Conservation (phyloP, 2,797 vertebrate genomes). For the Chaenodraco wilsoni region DNA sequence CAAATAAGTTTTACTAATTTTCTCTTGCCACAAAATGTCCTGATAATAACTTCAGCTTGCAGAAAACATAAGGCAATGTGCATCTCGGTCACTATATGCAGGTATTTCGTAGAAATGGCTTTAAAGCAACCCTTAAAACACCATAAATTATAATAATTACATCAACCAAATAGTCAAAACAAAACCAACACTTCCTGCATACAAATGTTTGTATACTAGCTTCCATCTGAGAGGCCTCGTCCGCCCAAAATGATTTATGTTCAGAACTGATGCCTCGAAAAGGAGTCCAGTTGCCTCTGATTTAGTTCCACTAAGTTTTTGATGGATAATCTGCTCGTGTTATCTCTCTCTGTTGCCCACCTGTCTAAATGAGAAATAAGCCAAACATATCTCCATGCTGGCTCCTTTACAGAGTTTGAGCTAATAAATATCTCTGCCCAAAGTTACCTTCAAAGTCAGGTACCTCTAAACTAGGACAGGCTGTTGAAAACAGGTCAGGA, state of each 20-base stretch:
- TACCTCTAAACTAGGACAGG: constrained; percentile 64
- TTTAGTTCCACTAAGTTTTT: constrained; percentile 23
- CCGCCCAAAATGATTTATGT: constrained; percentile 15
- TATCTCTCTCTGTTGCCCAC: constrained; percentile 3
- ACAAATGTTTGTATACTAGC: not conserved
- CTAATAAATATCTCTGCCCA: constrained; percentile 54
- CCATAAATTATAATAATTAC: not conserved
- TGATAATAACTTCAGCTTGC: constrained; percentile 6
- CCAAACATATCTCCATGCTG: constrained; percentile 13
- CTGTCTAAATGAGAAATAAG: constrained; percentile 14
- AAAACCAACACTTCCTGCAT: not conserved
- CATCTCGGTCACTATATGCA: not conserved
- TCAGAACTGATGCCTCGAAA: constrained; percentile 3
- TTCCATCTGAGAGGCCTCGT: not conserved
- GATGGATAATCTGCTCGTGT: constrained; percentile 10
- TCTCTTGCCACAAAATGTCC: constrained; percentile 17
- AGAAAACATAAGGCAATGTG: not conserved
- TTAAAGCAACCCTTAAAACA: not conserved
- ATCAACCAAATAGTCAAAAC: not conserved
- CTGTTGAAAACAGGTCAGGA: constrained; percentile 65
- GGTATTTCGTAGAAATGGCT: not conserved
- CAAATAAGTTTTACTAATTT: constrained; percentile 26
- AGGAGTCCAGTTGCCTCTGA: constrained; percentile 6
- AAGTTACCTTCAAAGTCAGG: constrained; percentile 70
- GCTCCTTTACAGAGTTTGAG: constrained; percentile 41